Conservation (phyloP, 1,140 invertebrate genomes). For the Drosophila arizonae region DNA sequence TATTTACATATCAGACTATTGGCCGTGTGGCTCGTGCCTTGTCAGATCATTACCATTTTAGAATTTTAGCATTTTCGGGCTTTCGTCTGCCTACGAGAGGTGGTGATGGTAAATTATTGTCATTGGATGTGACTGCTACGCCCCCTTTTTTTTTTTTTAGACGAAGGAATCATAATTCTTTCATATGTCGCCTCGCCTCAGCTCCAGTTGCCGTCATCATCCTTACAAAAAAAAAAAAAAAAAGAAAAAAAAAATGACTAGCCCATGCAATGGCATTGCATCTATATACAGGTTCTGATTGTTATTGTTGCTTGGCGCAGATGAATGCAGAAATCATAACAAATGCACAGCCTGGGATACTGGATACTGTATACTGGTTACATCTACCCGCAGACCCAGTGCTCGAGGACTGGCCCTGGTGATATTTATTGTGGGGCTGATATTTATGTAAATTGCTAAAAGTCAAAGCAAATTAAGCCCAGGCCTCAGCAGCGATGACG, state of each 20-base stretch:
- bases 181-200: conserved; percentile 54
- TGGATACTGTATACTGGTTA: not conserved
- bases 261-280: conserved; percentile 43
- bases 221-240: not conserved
- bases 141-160: conserved; percentile 43
- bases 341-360: conserved; percentile 41
- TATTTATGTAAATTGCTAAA: conserved; percentile 81
- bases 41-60: conserved; percentile 40
- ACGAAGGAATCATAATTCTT: conserved; percentile 62
- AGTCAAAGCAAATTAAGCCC: conserved; percentile 81
- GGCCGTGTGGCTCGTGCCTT: conserved; percentile 10
- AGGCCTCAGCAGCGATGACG: conserved; percentile 73
- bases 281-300: conserved; percentile 51
- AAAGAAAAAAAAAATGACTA: conserved; percentile 36
- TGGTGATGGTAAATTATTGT: conserved; percentile 50
- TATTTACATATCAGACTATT: conserved; percentile 24
- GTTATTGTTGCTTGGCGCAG: conserved; percentile 63
- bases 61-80: conserved; percentile 2
- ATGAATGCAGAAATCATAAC: conserved; percentile 65
- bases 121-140: conserved; percentile 32
- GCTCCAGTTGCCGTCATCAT: conserved; percentile 49
- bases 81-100: conserved; percentile 16
- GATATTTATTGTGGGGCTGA: conserved; percentile 46
- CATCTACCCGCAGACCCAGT: conserved; percentile 27
- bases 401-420: conserved; percentile 3